Conservation (phyloP, 2,113 vertebrate genomes). For the Oophaga pumilio region DNA sequence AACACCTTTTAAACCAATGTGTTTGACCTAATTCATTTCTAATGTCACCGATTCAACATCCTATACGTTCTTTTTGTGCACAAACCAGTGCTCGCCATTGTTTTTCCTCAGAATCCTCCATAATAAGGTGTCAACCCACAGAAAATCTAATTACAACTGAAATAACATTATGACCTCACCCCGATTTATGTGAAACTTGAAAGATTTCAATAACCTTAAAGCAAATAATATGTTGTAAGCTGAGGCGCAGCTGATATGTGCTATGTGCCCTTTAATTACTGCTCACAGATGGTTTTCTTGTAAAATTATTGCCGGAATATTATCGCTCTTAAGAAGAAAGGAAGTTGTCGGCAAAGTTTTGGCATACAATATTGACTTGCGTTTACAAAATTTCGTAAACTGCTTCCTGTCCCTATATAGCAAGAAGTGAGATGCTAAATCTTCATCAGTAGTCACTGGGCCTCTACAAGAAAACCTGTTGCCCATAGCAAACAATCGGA, state of each 20-base stretch:
- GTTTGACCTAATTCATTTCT: too few relatives aligned
- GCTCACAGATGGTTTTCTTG: slow-evolving; percentile 18
- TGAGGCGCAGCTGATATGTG: not conserved
- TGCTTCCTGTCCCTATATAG: not conserved
- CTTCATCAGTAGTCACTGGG: too few relatives aligned
- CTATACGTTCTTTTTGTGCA: not conserved
- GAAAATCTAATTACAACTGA: not conserved
- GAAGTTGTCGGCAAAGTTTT: slow-evolving; percentile 7
- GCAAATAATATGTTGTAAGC: not conserved
- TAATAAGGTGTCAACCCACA: not conserved
- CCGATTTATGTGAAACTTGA: not conserved
- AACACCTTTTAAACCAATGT: too few relatives aligned
- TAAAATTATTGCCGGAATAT: not conserved
- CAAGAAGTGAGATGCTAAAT: not conserved
- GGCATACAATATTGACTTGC: not conserved
- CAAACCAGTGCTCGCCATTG: not conserved
- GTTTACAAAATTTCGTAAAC: not conserved
- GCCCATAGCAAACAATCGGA: too few relatives aligned
- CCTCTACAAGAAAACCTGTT: too few relatives aligned
- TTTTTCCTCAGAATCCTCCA: not conserved
- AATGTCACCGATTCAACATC: not conserved
- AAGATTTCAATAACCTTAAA: slow-evolving; percentile 17
- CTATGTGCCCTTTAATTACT: slow-evolving; percentile 11
- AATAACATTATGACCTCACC: slow-evolving; percentile 19
- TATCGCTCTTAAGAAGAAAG: not conserved